Percentiles rank a stretch among this genome's conserved stretches.
phyloP scores from a whole-genome alignment of 2,113 vertebrate species.

The Heterotilapia buettikoferi region DNA sequence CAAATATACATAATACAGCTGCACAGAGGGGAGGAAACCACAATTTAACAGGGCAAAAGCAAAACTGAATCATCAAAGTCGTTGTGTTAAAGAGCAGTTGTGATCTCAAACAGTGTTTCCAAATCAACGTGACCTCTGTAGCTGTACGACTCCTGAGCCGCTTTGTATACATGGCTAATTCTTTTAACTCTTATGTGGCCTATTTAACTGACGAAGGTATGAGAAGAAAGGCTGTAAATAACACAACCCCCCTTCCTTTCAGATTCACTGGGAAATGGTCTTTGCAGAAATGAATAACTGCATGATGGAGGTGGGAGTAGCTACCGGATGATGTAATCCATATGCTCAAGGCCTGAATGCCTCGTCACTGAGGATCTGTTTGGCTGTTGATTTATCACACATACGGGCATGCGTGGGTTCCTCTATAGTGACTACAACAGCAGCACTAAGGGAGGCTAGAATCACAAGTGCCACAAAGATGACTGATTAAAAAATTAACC shows the following conservation, averaged over 20 bases:
- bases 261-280: not conserved
- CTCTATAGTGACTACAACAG: not conserved
- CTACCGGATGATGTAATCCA: constrained; percentile 24
- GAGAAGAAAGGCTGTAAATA: constrained; percentile 20
- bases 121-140: not conserved
- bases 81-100: not conserved
- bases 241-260: not conserved
- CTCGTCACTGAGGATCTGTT: not conserved
- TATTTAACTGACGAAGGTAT: not conserved
- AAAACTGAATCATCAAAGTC: constrained; percentile 31
- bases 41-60: constrained; percentile 29
- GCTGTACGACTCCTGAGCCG: not conserved
- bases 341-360: not conserved
- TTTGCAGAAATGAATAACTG: constrained; percentile 26
- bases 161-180: not conserved
- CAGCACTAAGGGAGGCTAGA: not conserved
- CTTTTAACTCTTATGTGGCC: not conserved
- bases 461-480: not conserved
- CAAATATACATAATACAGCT: constrained; percentile 12
- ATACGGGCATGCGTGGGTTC: not conserved
- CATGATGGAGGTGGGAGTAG: constrained; percentile 21
- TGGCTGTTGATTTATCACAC: not conserved
- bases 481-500: not conserved
- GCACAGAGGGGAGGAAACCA: not conserved
- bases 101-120: constrained; percentile 61